Evolutionary conservation across 2,113 vertebrate genomes (phyloP), one percentile per base, ranked within the genome.

Genomic region (Zosterops pallidus): DNA sequence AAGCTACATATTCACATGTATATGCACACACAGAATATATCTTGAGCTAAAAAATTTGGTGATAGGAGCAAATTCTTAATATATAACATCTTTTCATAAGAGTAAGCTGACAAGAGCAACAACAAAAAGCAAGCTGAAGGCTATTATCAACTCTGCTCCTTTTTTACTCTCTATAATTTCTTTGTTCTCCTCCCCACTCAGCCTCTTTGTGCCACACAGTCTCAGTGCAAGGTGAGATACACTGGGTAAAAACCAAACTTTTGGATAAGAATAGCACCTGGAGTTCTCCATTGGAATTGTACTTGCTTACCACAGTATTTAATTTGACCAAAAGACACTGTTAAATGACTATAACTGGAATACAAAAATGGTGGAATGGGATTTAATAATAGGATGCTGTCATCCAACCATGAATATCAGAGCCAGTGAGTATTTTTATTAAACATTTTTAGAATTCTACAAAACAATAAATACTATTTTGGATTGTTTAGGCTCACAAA

Each of bases 31-130:
- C 1, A 57, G n/a, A 82, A 85, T 29, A 80, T 9, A 13, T 65
- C 88, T 87, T 1, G 4, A 81, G 24, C 62, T 33, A 50, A 83
- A 63, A 87, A 65, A 15, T 2, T 16, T 31, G 35, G 59, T 41
- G 69, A 63, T 18, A 31, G 29, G 15, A 92, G 19, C 22, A 83
- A 90, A 65, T 79, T 68, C 47, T 41, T 83, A 46, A 55, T 41
- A 50, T 0, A 0, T 6, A 72, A 56, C 0, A 2, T 41, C 29
- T 89, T 80, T 64, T 74, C 25, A 4, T 55, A 70, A 31, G 3
- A 77, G 23, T 35, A 31, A 80, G 59, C 28, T 83, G 72, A 78
- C 4, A 64, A 81, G 4, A 86, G 50, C 50, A 90, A 25, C 14
- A 39, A 63, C 16, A 70, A 63, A 89, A 80, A 63, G 12, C 15